phyloP scores from a whole-genome alignment of 92 coral and sea anemone genomes.

The Plumapathes pennacea region DNA sequence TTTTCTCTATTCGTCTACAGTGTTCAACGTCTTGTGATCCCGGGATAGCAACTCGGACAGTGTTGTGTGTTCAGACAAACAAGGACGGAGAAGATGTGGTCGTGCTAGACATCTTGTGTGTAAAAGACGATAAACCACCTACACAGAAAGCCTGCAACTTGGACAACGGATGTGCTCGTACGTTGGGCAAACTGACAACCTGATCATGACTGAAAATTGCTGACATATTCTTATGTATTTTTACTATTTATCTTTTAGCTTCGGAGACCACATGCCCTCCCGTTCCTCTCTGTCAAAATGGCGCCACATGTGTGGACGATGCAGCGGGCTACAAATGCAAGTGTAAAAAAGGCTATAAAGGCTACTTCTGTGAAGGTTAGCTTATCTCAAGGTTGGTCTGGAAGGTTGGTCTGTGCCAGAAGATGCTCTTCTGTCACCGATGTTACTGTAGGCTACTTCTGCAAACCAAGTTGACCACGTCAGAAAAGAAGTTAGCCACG shows the following conservation, averaged over 20 bases:
- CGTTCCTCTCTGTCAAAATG: slow-evolving; percentile 5
- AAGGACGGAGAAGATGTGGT: slow-evolving; percentile 9
- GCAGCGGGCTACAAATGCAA: slow-evolving; percentile 1
- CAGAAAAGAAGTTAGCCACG: no score
- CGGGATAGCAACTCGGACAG: slow-evolving; percentile 30
- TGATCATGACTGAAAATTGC: no score
- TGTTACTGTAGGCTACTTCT: no score
- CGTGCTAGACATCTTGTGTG: slow-evolving; percentile 15
- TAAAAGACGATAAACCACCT: slow-evolving; percentile 2
- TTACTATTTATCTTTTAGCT: neutral
- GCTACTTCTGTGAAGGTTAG: slow-evolving; percentile 20
- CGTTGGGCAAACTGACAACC: no score
- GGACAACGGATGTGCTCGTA: no score
- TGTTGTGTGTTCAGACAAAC: slow-evolving; percentile 23
- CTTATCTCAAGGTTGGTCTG: no score
- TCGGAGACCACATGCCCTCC: neutral
- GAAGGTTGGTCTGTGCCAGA: no score
- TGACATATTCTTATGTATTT: neutral
- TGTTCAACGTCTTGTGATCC: slow-evolving; percentile 48
- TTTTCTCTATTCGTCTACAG: slow-evolving; percentile 6
- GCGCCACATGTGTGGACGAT: slow-evolving; percentile 8
- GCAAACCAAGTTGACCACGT: no score
- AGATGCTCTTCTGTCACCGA: no score
- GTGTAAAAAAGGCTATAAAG: slow-evolving; percentile 15
- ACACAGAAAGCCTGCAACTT: neutral